phyloP scores from a whole-genome alignment of 2,113 vertebrate genomes.

The Misgurnus anguillicaudatus region DNA sequence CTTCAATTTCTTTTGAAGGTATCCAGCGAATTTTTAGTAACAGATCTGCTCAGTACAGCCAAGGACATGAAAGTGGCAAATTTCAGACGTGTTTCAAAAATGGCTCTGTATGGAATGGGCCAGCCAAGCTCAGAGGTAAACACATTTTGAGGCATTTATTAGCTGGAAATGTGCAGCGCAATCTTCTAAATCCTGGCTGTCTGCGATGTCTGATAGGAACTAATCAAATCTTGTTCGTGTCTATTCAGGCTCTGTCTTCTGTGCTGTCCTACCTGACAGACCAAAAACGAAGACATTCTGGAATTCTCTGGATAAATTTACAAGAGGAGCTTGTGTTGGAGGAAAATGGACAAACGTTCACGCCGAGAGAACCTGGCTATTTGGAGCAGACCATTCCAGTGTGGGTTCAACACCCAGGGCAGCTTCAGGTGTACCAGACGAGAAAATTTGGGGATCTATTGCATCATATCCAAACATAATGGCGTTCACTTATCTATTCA shows the following conservation, averaged over 20 bases:
- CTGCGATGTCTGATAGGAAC: background rate
- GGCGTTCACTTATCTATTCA: too few species aligned
- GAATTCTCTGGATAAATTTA: slow-evolving; percentile 81
- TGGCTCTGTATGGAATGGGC: slow-evolving; percentile 82
- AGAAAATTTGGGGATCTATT: background rate
- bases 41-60: slow-evolving; percentile 78
- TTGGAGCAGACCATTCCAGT: slow-evolving; percentile 72
- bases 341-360: slow-evolving; percentile 79
- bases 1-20: slow-evolving; percentile 65
- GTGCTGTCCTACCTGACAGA: slow-evolving; percentile 81
- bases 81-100: slow-evolving; percentile 84
- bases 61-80: slow-evolving; percentile 86
- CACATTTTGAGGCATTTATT: slow-evolving; percentile 2
- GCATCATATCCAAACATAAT: background rate
- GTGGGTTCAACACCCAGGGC: slow-evolving; percentile 59
- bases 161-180: background rate
- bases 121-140: slow-evolving; percentile 84
- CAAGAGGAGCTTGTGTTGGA: slow-evolving; percentile 81
- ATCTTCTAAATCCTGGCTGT: background rate
- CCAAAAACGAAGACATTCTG: slow-evolving; percentile 75
- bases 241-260: slow-evolving; percentile 69
- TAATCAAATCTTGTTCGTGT: background rate
- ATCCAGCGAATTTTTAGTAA: slow-evolving; percentile 75
- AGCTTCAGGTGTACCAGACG: slow-evolving; percentile 78
- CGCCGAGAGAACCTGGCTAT: slow-evolving; percentile 61